Conservation (phyloP, 2,888 invertebrate genomes). For the Philereme vetulata region DNA sequence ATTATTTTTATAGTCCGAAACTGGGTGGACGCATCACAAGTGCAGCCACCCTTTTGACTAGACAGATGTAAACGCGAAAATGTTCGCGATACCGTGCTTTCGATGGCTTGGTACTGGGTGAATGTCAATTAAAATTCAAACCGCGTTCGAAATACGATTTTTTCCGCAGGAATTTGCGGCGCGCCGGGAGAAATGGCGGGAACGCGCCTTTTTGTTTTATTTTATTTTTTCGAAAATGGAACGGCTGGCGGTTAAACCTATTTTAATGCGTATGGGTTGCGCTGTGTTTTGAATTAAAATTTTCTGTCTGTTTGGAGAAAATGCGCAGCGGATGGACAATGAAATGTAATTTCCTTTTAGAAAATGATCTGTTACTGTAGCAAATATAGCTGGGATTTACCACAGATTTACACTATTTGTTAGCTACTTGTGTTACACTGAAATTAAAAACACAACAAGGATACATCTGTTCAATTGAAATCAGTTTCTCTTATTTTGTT, state of each 20-base stretch:
- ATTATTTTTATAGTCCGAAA: conserved; percentile 65
- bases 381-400: not conserved
- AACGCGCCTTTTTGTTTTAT: conserved; percentile 81
- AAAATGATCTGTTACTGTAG: conserved; percentile 35
- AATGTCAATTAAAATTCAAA: conserved; percentile 85
- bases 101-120: conserved; percentile 61
- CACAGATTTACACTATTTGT: conserved; percentile 1
- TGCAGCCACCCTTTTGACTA: conserved; percentile 50
- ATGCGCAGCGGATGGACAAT: conserved; percentile 63
- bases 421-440: not conserved
- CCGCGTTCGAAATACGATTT: conserved; percentile 84
- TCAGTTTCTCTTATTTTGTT: no score
- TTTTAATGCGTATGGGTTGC: conserved; percentile 82
- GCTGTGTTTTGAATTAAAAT: conserved; percentile 82
- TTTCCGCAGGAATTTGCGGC: conserved; percentile 82
- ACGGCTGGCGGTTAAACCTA: conserved; percentile 82
- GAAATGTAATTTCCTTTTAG: conserved; percentile 77
- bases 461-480: no score
- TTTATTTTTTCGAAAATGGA: conserved; percentile 78
- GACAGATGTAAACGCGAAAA: conserved; percentile 71
- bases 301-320: conserved; percentile 48
- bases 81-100: conserved; percentile 59
- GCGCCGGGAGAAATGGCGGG: conserved; percentile 78
- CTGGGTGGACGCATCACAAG: conserved; percentile 56
- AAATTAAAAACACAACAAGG: no score